Percentiles rank a stretch among this genome's conserved stretches.
Conservation (phyloP, 2,113 vertebrate species). For the Agapornis roseicollis region DNA sequence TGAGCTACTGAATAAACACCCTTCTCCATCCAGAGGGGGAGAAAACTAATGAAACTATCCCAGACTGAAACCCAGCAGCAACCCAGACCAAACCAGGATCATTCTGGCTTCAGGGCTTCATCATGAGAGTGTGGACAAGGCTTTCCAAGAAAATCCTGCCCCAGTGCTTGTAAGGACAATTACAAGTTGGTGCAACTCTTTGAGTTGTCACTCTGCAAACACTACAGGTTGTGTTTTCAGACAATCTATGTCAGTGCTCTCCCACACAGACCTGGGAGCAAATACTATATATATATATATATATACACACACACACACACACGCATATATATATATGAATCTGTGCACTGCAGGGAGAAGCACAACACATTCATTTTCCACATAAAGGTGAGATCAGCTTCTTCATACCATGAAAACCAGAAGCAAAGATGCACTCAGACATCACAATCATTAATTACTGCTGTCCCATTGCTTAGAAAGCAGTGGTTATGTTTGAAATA, state of each 20-base stretch:
- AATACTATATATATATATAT: too few relatives aligned
- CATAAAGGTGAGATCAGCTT: neutral
- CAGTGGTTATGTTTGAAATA: neutral
- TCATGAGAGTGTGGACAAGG: too few relatives aligned
- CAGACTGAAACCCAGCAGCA: neutral
- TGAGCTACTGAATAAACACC: neutral
- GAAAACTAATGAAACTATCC: neutral
- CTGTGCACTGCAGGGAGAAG: neutral
- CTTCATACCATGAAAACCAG: neutral
- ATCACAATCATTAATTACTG: rapidly evolving
- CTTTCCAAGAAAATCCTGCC: neutral
- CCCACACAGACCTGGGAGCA: neutral
- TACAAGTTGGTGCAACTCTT: neutral
- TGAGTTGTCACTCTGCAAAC: neutral
- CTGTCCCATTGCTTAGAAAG: neutral
- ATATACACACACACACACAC: too few relatives aligned
- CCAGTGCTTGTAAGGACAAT: neutral
- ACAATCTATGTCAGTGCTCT: neutral
- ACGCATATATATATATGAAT: rapidly evolving
- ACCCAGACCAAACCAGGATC: neutral
- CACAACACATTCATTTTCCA: neutral
- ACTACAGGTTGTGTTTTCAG: neutral
- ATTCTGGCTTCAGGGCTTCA: neutral
- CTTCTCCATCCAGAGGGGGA: neutral
- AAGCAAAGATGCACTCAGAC: neutral